Base-by-base conservation (phyloP, 2,113 vertebrate species). In the Hepsetus odoe region DNA sequence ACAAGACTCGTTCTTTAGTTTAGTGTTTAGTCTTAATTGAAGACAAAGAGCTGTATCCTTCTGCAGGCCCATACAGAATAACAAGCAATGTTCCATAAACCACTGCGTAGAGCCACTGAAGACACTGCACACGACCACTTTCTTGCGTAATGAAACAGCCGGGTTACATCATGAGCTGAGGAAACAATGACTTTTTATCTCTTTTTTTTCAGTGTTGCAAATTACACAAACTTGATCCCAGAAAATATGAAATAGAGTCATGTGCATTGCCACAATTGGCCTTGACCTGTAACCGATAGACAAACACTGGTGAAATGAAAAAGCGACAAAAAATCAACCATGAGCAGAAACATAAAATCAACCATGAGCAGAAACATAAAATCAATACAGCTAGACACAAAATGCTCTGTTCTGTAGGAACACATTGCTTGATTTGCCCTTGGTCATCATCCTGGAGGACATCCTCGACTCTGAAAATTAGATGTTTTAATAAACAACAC, bases 11-110 rank as follows among this genome's bases (percentile, higher is more conserved):
- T 7, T 62, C 16, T n/a, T 22, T n/a, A n/a, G n/a, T n/a, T 79
- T 68, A 49, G 53, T 86, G 76, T 85, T 86, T 71, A 79, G 72
- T 85, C 82, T 85, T 82, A 32, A 81, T 76, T 53, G 59, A 84
- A 80, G 77, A 88, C 87, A 85, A 87, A 85, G 82, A 22, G 1
- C 33, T 10, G 8, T 84, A 86, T 90, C 87, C 87, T 79, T 46
- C 58, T 11, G 20, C 28, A 58, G 28, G 22, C 35, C 0, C 24
- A n/a, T 66, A 72, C 62, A 56, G n/a, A 74, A 35, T 68, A 20
- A 68, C 26, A 44, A 14, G 8, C 61, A 24, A 38, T 16, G n/a
- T 55, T 40, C 12, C 26, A 20, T 32, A 30, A 80, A 49, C 10
- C 53, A 59, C 56, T 40, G 40, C 26, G 22, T 59, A 22, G 64